Conservation (phyloP, 2,888 invertebrate species). For the Notodonta ziczac region DNA sequence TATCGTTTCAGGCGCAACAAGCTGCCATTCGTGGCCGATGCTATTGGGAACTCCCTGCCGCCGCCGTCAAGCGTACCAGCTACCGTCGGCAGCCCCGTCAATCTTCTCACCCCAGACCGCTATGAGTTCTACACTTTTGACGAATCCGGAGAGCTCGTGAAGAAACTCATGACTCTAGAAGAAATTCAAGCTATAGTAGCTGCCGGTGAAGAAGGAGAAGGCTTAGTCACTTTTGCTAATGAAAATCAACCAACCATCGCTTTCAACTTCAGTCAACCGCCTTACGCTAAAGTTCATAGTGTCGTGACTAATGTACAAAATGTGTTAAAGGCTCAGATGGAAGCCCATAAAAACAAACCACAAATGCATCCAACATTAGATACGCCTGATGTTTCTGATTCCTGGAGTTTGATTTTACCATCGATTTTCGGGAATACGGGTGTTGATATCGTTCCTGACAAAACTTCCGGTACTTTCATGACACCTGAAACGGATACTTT, state of each 20-base stretch:
- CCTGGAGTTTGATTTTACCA: constrained; percentile 93
- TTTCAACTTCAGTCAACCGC: constrained; percentile 80
- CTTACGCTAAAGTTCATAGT: constrained; percentile 89
- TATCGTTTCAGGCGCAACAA: constrained; percentile 69
- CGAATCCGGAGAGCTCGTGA: constrained; percentile 92
- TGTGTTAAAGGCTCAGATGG: constrained; percentile 92
- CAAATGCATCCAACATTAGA: constrained; percentile 82
- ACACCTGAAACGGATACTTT: constrained; percentile 76
- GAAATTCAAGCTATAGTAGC: constrained; percentile 94
- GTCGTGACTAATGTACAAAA: constrained; percentile 93
- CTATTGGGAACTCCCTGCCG: constrained; percentile 87
- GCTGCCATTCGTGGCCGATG: constrained; percentile 87
- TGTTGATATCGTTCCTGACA: constrained; percentile 84
- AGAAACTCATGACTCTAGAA: constrained; percentile 92
- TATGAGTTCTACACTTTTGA: constrained; percentile 95
- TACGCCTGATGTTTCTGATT: constrained; percentile 89
- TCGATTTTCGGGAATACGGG: constrained; percentile 91
- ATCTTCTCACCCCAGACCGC: constrained; percentile 91
- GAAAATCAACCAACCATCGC: constrained; percentile 75
- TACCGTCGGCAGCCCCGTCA: constrained; percentile 91
- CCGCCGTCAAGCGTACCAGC: constrained; percentile 85
- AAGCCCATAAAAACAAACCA: constrained; percentile 83
- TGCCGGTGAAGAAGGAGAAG: constrained; percentile 89
- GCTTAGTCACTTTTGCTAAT: constrained; percentile 79
- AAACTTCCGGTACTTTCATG: constrained; percentile 64